Evolutionary conservation across 2,797 vertebrate genomes (phyloP), one percentile per base, ranked within the genome.

Genomic region (Pachyuromys duprasi): DNA sequence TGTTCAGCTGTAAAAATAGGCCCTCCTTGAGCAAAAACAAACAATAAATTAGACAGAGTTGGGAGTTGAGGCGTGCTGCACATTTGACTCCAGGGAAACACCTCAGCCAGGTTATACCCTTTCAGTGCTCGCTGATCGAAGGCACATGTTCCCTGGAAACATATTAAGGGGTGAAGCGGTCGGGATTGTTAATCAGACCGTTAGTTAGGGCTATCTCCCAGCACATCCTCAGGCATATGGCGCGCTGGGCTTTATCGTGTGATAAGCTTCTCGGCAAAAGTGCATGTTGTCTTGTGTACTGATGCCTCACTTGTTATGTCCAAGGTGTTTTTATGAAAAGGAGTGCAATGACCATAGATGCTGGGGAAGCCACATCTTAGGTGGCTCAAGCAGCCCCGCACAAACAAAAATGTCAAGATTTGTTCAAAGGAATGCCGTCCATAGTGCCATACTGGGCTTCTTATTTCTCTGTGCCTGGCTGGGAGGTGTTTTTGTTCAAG

Each of bases 1-100:
- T 98, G 95, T 91, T 98, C 98, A 98, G 98, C 98, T 98, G 98
- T 98, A 97, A 98, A 98, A 98, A 98, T 98, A 98, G 98, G 97
- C 97, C 97, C 97, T 98, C 98, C 97, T 98, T 98, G 97, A 98
- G 97, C 97, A 98, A 98, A 98, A 98, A 98, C 96, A 98, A 98
- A 97, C 97, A 98, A 98, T 98, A 97, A 97, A 98, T 97, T 98
- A 98, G 97, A 96, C 93, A 95, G 95, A 98, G 97, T 97, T 97
- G 95, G 94, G 97, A 97, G 96, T 89, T 94, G 95, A 97, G 97
- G 97, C 98, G 96, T 86, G 79, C 98, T 96, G 88, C 92, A 78
- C 97, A 98, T 97, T 98, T 98, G 96, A 97, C 98, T 97, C 95
- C 79, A 97, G 97, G 96, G 95, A 98, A 97, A 98, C 96, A 98